Evolutionary conservation across 2,888 invertebrate genomes (phyloP).

Genomic region (Ceraclea dissimilis): DNA sequence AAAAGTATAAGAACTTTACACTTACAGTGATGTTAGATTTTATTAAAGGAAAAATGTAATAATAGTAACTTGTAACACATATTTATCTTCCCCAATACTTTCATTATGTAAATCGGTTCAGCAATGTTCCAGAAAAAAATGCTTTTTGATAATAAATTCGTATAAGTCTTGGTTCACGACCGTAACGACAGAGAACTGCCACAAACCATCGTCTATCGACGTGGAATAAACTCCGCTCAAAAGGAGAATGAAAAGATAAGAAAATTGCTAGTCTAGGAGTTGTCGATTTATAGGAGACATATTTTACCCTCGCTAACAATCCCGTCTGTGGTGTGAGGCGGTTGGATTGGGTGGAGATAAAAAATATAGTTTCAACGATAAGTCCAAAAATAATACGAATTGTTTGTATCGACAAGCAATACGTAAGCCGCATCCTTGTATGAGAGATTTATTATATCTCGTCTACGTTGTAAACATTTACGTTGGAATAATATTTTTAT

Average conservation of each 20-base stretch:
- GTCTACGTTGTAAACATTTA: too few species aligned
- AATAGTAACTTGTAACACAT: too few species aligned
- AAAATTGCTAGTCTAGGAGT: neutral
- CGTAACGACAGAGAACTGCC: neutral
- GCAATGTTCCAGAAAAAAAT: too few species aligned
- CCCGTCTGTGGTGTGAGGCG: neutral
- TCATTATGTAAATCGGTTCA: too few species aligned
- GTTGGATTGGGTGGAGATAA: neutral
- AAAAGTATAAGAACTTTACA: too few species aligned
- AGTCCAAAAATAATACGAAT: neutral
- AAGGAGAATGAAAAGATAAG: neutral
- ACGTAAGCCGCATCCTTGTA: neutral
- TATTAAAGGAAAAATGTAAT: too few species aligned
- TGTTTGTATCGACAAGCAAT: neutral
- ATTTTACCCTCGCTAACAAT: conserved; percentile 23
- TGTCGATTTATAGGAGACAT: conserved; percentile 22
- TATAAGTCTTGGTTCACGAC: neutral
- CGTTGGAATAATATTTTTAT: too few species aligned
- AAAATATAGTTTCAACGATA: neutral
- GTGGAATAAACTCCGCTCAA: neutral
- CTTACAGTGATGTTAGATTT: too few species aligned
- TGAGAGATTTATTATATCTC: neutral
- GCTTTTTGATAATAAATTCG: neutral
- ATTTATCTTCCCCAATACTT: too few species aligned
- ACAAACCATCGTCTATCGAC: neutral